Percentiles rank a stretch among this genome's conserved stretches.
Evolutionary conservation across 1,140 invertebrate genomes (phyloP).

Genomic region (Saxidomus purpurata): DNA sequence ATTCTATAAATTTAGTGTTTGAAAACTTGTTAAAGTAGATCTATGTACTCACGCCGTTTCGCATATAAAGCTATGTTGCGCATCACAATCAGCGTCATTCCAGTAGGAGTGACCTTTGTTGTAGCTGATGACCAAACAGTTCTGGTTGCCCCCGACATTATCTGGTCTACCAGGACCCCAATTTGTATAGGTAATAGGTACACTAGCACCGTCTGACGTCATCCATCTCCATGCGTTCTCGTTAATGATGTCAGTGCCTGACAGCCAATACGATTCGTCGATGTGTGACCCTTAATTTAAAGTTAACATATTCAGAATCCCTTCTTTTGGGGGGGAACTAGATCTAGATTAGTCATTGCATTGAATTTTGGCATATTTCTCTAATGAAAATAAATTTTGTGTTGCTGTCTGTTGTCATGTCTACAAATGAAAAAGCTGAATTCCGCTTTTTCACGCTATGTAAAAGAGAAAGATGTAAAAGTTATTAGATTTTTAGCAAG

Average conservation of each 20-base stretch:
- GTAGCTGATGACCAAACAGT: constrained; percentile 41
- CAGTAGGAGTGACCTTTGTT: not conserved
- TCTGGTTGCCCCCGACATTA: constrained; percentile 25
- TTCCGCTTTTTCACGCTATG: too few relatives aligned
- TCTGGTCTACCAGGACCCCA: constrained; percentile 17
- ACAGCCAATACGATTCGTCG: constrained; percentile 38
- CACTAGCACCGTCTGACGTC: not conserved
- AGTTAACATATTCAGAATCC: too few relatives aligned
- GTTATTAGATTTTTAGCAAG: too few relatives aligned
- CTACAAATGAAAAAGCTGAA: too few relatives aligned
- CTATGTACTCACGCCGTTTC: constrained; percentile 25
- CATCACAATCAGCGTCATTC: constrained; percentile 9
- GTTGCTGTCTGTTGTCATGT: too few relatives aligned
- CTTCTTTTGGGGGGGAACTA: too few relatives aligned
- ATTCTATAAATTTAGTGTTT: too few relatives aligned
- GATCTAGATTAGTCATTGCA: too few relatives aligned
- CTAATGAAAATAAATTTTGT: too few relatives aligned
- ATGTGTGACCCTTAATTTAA: constrained; percentile 20
- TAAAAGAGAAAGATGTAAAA: too few relatives aligned
- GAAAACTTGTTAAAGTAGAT: too few relatives aligned
- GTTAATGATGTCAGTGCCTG: constrained; percentile 38
- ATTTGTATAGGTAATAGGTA: constrained; percentile 2
- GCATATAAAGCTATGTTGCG: constrained; percentile 35
- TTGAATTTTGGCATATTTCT: too few relatives aligned
- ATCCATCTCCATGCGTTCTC: constrained; percentile 43